A percentile compares a stretch with the other conserved stretches of the same genome.
Evolutionary conservation across 92 coral and sea anemone genomes (phyloP).

Genomic region (Bergia sp.): DNA sequence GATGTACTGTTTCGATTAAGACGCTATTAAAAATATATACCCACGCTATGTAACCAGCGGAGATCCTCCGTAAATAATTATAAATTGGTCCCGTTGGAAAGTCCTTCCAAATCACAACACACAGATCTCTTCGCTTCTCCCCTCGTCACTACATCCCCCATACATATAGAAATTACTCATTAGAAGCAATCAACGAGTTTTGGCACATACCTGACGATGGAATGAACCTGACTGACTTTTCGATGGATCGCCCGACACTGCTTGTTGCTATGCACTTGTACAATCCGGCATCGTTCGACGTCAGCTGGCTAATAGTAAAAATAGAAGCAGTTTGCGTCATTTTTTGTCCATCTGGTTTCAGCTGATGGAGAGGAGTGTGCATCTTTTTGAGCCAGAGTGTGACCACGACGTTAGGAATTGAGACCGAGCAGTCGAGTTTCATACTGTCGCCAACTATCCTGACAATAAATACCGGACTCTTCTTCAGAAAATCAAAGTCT

Average conservation of each 20-base stretch:
- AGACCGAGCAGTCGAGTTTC: constrained; percentile 64
- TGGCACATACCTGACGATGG: constrained; percentile 58
- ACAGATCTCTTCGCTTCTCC: no score
- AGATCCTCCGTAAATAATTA: no score
- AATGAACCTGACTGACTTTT: constrained; percentile 52
- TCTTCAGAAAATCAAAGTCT: constrained; percentile 65
- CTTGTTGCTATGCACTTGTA: constrained; percentile 67
- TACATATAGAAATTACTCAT: no score
- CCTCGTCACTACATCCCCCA: no score
- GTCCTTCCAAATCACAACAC: no score
- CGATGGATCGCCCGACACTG: constrained; percentile 48
- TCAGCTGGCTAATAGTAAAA: constrained; percentile 33
- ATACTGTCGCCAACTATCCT: constrained; percentile 49
- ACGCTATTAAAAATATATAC: no score
- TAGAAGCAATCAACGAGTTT: neutral
- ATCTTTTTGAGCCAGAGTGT: constrained; percentile 57
- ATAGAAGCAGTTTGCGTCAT: constrained; percentile 41
- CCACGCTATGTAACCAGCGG: no score
- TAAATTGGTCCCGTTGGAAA: no score
- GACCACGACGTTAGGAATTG: constrained; percentile 44
- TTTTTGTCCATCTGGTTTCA: constrained; percentile 60
- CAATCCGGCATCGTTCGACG: constrained; percentile 60
- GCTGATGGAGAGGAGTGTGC: constrained; percentile 9
- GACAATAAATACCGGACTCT: constrained; percentile 39
- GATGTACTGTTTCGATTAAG: no score